Evolutionary conservation across 2,113 vertebrate species (phyloP), one percentile per base, ranked within the genome.

Genomic region (Callospermophilus lateralis): DNA sequence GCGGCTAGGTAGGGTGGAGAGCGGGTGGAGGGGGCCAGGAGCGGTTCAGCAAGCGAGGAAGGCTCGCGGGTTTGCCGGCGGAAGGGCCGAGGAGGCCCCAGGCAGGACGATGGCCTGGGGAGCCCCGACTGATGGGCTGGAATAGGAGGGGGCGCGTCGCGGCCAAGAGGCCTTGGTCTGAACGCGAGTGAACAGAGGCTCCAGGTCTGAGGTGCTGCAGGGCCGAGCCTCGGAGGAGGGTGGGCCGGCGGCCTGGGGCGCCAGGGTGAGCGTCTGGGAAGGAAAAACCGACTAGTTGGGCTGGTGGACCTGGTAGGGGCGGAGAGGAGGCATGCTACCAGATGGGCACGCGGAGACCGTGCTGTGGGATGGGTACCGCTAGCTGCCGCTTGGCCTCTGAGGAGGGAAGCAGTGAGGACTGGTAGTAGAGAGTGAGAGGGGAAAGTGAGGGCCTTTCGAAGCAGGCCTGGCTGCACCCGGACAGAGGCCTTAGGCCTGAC

Each of bases 21-120:
- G 84, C 55, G 55, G 55, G 55, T 58, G 20, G 55, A 58, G 55
- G 73, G 58, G 65, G 34, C 92, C 86, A 0, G 55, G 63, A 42
- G 72, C 42, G 3, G 42, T 42, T 74, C 55, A 8, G 89, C 78
- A 17, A 42, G 32, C 34, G 7, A 45, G 51, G 28, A 73, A 85
- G 77, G 78, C 93, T 74, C 45, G 30, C 22, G 19, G 89, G n/a
- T 48, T 58, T 58, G 55, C 55, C 12, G 65, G 94, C 90, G 48
- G 87, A 78, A 93, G 97, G 92, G 93, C 92, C 89, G 0, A 32
- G 58, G 81, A 89, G 96, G 96, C 92, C 97, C 76, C 91, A 61
- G 77, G 88, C 80, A 4, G 85, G 58, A 42, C 78, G 48, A 26
- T 12, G 74, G 92, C 74, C 88, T 30, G 3, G 45, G 77, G 32